These are phyloP conservation scores for Sycophila texana DNA, from an alignment of 2,888 invertebrate species.

Conservation along the genomic window DNA sequence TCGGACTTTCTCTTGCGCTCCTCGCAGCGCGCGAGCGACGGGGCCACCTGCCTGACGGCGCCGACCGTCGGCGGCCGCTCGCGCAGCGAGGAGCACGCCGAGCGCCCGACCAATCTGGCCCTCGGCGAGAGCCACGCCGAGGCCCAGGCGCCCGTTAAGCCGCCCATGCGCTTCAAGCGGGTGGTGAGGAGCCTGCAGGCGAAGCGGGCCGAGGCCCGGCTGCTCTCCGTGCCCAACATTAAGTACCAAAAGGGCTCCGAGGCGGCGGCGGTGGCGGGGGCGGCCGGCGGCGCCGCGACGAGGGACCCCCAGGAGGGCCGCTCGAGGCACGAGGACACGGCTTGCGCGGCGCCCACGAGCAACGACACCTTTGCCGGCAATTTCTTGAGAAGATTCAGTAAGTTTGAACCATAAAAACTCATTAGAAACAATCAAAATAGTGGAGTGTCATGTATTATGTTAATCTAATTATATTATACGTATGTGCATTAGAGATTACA, in stretches of 20 bases:
- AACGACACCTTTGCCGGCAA: conserved; percentile 78
- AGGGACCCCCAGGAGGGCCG: conserved; percentile 61
- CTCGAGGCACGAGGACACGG: conserved; percentile 19
- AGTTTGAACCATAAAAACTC: conserved; percentile 78
- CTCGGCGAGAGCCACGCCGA: conserved; percentile 58
- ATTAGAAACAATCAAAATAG: conserved; percentile 59
- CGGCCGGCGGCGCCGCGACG: conserved; percentile 21
- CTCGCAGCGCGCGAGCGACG: conserved; percentile 7
- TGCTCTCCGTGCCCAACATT: conserved; percentile 87
- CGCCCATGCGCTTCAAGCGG: conserved; percentile 64
- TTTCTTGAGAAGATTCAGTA: conserved; percentile 91
- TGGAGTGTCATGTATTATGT: conserved; percentile 61
- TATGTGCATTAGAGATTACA: conserved; percentile 45
- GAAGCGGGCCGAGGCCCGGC: conserved; percentile 80
- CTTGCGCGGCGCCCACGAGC: conserved; percentile 10
- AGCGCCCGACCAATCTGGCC: conserved; percentile 63
- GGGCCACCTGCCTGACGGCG: conserved; percentile 8
- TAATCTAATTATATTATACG: conserved; percentile 31
- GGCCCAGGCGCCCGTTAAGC: conserved; percentile 58
- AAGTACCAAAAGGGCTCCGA: conserved; percentile 78
- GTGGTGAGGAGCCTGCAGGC: conserved; percentile 64
- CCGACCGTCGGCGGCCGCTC: conserved; percentile 29
- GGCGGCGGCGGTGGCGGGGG: conserved; percentile 63
- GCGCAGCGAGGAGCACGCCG: conserved; percentile 32
- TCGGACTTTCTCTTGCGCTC: conserved; percentile 26